A percentile compares a stretch with the other conserved stretches of the same genome.
Conservation (phyloP, 1,140 invertebrate genomes). For the Lordiphosa mommai region DNA sequence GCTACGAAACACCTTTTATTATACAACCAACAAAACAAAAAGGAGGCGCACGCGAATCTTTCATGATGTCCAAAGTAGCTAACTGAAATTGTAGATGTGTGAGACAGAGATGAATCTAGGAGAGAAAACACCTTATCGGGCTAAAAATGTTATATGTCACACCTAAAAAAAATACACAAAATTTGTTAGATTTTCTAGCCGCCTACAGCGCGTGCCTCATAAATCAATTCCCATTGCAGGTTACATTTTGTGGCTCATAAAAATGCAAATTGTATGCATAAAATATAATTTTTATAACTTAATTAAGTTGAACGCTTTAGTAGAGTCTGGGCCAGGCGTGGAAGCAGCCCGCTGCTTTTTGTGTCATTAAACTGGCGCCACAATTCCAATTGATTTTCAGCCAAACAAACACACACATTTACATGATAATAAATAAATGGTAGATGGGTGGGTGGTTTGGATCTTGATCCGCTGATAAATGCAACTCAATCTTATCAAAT, state of each 20-base stretch:
- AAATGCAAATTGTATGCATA: conserved; percentile 76
- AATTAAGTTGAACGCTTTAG: conserved; percentile 48
- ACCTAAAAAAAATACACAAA: conserved; percentile 36
- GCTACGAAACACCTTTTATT: conserved; percentile 24
- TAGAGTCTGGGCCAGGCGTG: background rate
- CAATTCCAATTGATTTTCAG: conserved; percentile 61
- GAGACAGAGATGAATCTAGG: conserved; percentile 35
- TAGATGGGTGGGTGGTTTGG: background rate
- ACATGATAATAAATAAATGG: conserved; percentile 52
- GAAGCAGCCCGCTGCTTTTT: conserved; percentile 13
- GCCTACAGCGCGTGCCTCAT: conserved; percentile 27
- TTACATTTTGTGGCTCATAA: conserved; percentile 67
- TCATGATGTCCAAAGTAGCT: conserved; percentile 20
- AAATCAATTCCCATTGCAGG: conserved; percentile 35
- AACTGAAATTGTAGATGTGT: conserved; percentile 61
- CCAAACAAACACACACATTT: conserved; percentile 43
- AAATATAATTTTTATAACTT: conserved; percentile 77
- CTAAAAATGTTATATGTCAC: conserved; percentile 62
- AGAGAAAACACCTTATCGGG: conserved; percentile 13
- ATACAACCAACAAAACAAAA: conserved; percentile 17
- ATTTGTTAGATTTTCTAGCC: conserved; percentile 57
- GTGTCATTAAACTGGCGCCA: conserved; percentile 70
- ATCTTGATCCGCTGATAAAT: conserved; percentile 34
- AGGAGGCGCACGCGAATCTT: conserved; percentile 42
- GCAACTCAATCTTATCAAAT: conserved; percentile 39